Conservation (phyloP, 2,113 vertebrate genomes). For the Istiophorus platypterus region DNA sequence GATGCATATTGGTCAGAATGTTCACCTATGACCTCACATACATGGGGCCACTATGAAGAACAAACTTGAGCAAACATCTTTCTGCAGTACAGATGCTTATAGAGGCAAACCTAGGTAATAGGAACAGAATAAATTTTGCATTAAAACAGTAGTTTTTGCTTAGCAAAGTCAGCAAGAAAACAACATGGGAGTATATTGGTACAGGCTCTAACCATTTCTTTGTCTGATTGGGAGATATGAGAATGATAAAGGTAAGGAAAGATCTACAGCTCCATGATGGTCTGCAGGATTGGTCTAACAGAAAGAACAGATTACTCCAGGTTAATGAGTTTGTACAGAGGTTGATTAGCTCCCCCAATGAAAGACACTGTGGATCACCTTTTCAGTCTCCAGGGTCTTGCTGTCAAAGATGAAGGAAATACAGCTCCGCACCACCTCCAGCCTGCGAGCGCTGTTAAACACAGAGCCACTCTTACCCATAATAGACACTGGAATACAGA, state of each 20-base stretch:
- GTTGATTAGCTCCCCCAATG: conserved; percentile 47
- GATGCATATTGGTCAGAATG: conserved; percentile 5
- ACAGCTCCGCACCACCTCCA: conserved; percentile 97
- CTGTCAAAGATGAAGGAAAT: conserved; percentile 97
- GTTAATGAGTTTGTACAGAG: conserved; percentile 38
- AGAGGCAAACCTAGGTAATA: conserved; percentile 22
- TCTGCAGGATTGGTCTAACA: conserved; percentile 30
- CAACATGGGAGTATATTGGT: conserved; percentile 50
- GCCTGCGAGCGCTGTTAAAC: conserved; percentile 97
- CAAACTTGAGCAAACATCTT: conserved; percentile 19
- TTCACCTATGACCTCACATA: conserved; percentile 15
- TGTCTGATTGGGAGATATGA: conserved; percentile 47
- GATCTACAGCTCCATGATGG: conserved; percentile 6
- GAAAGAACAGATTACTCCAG: conserved; percentile 24
- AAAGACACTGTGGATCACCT: conserved; percentile 86
- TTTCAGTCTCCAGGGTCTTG: conserved; percentile 97
- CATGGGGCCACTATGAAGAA: neutral
- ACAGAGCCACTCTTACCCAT: conserved; percentile 90
- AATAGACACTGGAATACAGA: conserved; percentile 89
- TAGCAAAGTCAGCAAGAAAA: conserved; percentile 27
- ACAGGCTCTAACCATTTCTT: conserved; percentile 25
- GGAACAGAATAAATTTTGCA: conserved; percentile 11
- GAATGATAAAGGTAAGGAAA: conserved; percentile 1
- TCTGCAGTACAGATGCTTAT: neutral
- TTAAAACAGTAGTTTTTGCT: conserved; percentile 47